Percentiles rank a stretch among this genome's conserved stretches.
phyloP scores from a whole-genome alignment of 2,113 vertebrate genomes.

The Heteronetta atricapilla region DNA sequence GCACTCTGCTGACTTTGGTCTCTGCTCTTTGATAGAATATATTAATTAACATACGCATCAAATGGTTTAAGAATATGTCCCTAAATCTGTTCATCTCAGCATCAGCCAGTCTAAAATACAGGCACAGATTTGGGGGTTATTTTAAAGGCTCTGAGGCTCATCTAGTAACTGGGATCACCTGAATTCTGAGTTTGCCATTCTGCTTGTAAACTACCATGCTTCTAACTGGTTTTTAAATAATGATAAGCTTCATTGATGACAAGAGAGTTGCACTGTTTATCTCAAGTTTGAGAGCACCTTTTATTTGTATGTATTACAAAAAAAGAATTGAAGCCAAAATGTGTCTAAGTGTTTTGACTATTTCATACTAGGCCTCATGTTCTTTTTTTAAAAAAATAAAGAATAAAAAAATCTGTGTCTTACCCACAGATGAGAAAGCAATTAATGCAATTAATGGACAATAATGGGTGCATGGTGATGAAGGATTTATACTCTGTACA shows the following conservation, averaged over 20 bases:
- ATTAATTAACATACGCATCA: neutral
- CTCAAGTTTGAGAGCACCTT: fast-evolving
- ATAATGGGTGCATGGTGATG: neutral
- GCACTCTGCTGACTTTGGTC: neutral
- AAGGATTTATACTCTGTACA: neutral
- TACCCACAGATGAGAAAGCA: neutral
- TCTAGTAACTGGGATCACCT: neutral
- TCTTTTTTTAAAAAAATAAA: too few species aligned
- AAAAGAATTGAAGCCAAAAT: neutral
- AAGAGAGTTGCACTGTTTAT: neutral
- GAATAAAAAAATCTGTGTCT: too few species aligned
- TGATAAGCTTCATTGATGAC: neutral
- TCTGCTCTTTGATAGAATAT: neutral
- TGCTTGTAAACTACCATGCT: neutral
- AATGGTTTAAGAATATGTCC: neutral
- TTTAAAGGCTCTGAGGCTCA: neutral
- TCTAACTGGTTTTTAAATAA: neutral
- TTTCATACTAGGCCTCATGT: too few species aligned
- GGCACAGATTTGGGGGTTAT: fast-evolving
- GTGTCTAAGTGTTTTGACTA: neutral
- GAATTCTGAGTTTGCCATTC: neutral
- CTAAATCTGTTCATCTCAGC: neutral
- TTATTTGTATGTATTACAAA: neutral
- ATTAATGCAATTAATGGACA: neutral
- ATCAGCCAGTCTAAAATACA: neutral